These are phyloP conservation scores for Poeciliopsis turrubarensis DNA, from an alignment of 2,113 vertebrate genomes.

Conservation along the genomic window DNA sequence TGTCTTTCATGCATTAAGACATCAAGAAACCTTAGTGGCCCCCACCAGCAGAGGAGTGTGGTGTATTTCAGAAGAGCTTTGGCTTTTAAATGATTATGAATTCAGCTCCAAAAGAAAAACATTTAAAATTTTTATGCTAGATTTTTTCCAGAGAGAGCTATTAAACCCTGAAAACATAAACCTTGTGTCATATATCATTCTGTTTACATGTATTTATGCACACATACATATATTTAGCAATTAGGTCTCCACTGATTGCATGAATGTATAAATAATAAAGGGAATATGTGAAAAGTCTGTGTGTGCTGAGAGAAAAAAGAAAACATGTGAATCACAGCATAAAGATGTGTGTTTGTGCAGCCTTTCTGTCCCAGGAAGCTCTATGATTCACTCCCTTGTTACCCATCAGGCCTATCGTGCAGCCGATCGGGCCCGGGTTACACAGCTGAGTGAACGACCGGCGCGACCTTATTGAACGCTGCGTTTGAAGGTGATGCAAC, in stretches of 20 bases:
- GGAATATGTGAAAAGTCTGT: background rate
- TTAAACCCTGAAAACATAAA: constrained; percentile 24
- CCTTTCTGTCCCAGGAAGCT: constrained; percentile 27
- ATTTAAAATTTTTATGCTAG: background rate
- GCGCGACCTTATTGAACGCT: constrained; percentile 17
- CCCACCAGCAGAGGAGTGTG: background rate
- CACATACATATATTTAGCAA: constrained; percentile 5
- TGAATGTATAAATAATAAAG: constrained; percentile 1
- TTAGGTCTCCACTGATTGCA: constrained; percentile 7
- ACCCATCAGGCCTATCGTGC: constrained; percentile 48
- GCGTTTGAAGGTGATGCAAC: constrained; percentile 60
- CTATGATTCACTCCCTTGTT: constrained; percentile 41
- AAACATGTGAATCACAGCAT: constrained; percentile 28
- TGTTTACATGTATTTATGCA: background rate
- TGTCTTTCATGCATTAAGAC: background rate
- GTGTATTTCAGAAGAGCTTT: constrained; percentile 1
- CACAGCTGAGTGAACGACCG: constrained; percentile 27
- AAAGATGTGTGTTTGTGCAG: constrained; percentile 13
- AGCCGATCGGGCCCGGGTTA: constrained; percentile 29
- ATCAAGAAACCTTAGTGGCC: background rate
- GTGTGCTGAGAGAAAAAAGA: constrained; percentile 7
- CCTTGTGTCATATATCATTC: background rate
- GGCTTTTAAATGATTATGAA: background rate
- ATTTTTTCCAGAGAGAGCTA: constrained; percentile 1
- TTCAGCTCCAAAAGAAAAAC: background rate